phyloP scores from a whole-genome alignment of 2,888 invertebrate genomes.

The Sialis lutaria region DNA sequence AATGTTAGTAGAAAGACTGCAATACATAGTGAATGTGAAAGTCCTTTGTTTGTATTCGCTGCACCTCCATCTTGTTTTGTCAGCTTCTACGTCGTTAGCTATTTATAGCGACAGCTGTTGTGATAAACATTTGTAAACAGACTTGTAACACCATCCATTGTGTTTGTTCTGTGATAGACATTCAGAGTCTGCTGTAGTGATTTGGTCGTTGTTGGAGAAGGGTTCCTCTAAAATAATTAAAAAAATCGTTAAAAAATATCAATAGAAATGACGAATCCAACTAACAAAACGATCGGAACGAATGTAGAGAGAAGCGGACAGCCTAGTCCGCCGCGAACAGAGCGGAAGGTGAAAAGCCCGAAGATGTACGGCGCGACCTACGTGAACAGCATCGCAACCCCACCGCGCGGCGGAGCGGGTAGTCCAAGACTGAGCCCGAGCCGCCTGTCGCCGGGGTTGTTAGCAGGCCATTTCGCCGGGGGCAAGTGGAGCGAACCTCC shows the following conservation, averaged over 20 bases:
- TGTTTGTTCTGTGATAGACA: constrained; percentile 11
- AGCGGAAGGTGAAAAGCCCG: constrained; percentile 3
- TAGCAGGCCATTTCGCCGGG: constrained; percentile 40
- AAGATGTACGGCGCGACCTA: constrained; percentile 5
- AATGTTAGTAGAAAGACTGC: neutral
- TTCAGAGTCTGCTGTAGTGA: constrained; percentile 1
- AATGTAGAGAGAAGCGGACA: constrained; percentile 6
- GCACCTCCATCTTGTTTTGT: constrained; percentile 10
- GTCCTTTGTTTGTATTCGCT: constrained; percentile 7
- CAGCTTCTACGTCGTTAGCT: constrained; percentile 9
- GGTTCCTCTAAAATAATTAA: neutral
- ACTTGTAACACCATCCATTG: constrained; percentile 8
- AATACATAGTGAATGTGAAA: constrained; percentile 1
- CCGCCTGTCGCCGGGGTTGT: constrained; percentile 21
- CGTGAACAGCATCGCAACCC: constrained; percentile 7
- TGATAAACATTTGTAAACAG: constrained; percentile 9
- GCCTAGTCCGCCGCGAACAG: constrained; percentile 1
- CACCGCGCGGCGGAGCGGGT: constrained; percentile 3
- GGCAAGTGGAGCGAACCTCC: constrained; percentile 55
- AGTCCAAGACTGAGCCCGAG: constrained; percentile 2
- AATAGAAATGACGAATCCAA: constrained; percentile 9
- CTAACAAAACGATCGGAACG: constrained; percentile 9
- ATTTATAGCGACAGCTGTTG: constrained; percentile 10
- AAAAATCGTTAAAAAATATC: neutral
- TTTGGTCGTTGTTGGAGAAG: neutral